Conservation (phyloP, 1,140 invertebrate genomes). For the Holcopasites calliopsidis region DNA sequence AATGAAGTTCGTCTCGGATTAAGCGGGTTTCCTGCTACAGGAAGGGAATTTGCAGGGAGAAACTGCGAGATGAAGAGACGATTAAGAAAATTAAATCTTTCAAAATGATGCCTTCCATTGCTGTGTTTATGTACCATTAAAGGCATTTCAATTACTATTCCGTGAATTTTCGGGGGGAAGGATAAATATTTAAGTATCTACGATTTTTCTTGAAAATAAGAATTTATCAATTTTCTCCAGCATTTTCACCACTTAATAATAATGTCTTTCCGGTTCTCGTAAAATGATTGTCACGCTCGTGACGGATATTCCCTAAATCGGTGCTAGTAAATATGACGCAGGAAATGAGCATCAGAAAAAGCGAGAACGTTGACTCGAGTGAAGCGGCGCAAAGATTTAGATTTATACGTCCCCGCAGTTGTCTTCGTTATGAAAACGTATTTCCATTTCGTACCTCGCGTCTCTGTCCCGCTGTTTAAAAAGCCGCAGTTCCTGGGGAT, state of each 20-base stretch:
- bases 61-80: too few relatives aligned
- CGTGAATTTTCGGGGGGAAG: too few relatives aligned
- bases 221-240: neutral
- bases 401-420: slow-evolving; percentile 14
- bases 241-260: neutral
- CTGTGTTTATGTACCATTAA: neutral
- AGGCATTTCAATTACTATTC: too few relatives aligned
- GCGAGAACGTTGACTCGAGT: slow-evolving; percentile 19
- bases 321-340: neutral
- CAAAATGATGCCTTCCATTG: too few relatives aligned
- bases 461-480: slow-evolving; percentile 5
- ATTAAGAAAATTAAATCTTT: too few relatives aligned
- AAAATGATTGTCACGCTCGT: neutral
- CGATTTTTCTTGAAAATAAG: too few relatives aligned
- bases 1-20: neutral
- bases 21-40: neutral
- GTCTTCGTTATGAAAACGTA: slow-evolving; percentile 26
- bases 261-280: neutral
- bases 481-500: slow-evolving; percentile 9
- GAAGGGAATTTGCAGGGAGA: too few relatives aligned
- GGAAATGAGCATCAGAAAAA: neutral
- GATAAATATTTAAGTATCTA: too few relatives aligned
- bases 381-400: slow-evolving; percentile 4
- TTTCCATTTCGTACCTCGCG: slow-evolving; percentile 34
- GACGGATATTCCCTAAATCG: neutral